phyloP scores from a whole-genome alignment of 1,140 invertebrate species.

The Araneus ventricosus region DNA sequence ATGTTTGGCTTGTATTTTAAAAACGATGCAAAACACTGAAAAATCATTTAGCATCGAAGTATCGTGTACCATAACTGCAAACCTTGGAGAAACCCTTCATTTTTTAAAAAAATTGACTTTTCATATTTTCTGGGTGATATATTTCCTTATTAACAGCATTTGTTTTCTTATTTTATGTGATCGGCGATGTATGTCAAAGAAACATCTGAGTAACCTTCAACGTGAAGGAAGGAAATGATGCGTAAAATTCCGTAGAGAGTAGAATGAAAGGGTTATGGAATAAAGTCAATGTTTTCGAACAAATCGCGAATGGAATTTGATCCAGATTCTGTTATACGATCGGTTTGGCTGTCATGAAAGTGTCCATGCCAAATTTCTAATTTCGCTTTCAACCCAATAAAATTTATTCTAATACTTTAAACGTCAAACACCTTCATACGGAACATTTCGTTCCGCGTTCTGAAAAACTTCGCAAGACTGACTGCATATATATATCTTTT shows the following conservation, averaged over 20 bases:
- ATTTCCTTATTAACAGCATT: neutral
- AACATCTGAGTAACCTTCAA: neutral
- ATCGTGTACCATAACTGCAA: no score
- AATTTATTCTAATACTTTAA: neutral
- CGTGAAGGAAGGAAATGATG: neutral
- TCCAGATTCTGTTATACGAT: neutral
- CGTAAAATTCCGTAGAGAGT: neutral
- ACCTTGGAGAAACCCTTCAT: no score
- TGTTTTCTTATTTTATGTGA: neutral
- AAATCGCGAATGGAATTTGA: neutral
- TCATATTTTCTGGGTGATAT: no score
- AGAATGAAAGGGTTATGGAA: no score
- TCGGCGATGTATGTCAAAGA: neutral
- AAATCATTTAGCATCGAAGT: no score
- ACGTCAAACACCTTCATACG: neutral
- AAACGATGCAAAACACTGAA: no score
- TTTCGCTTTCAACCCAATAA: neutral
- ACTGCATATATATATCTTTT: no score
- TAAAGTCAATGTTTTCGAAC: neutral
- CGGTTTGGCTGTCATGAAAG: neutral
- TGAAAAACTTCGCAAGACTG: no score
- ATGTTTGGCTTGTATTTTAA: no score
- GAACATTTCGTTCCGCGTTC: no score
- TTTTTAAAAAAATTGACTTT: no score
- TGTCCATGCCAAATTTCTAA: neutral